Evolutionary conservation across 2,888 invertebrate species (phyloP), one percentile per base, ranked within the genome.

Genomic region (Adela reaumurella): DNA sequence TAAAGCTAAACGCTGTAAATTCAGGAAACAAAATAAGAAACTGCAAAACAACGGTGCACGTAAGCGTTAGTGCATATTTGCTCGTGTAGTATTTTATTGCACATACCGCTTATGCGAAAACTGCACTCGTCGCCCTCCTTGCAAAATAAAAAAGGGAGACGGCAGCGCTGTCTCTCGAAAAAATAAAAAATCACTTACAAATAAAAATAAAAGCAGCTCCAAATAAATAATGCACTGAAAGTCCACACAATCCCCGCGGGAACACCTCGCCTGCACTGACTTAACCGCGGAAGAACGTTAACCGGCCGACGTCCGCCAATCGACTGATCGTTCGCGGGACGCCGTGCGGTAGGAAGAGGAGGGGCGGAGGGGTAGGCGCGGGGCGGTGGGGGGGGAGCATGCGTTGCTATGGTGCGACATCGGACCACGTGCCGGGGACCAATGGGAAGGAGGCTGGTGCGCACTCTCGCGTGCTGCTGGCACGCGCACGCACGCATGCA

Each of bases 341-440:
- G 51, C 44, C 54, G 56, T 53, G 49, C 58, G 60, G 58, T 49
- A 50, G 50, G 55, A 54, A 50, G 53, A 53, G 52, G 54, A 53
- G 52, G 47, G 53, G 54, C 47, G 56, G 51, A 58, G 55, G 54
- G 58, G 45, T 56, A 51, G 56, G 57, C 53, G 55, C 48, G 50
- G 53, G 52, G 47, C 56, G 57, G 50, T 46, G 54, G 57, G 61
- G 59, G 24, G 16, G 41, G 24, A 43, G 35, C 42, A 17, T 46
- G 59, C 67, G 78, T 77, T 76, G 83, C 83, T 82, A 83, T 86
- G 85, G 86, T 83, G 83, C 83, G 83, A 86, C 84, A 84, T 87
- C 87, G 85, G 85, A 85, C 87, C 87, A 87, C 84, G 86, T 83
- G 82, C 77, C 63, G 64, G 66, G 79, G 74, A 67, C 87, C 87